phyloP scores from a whole-genome alignment of 2,113 vertebrate genomes.

The Tachuris rubrigastra region DNA sequence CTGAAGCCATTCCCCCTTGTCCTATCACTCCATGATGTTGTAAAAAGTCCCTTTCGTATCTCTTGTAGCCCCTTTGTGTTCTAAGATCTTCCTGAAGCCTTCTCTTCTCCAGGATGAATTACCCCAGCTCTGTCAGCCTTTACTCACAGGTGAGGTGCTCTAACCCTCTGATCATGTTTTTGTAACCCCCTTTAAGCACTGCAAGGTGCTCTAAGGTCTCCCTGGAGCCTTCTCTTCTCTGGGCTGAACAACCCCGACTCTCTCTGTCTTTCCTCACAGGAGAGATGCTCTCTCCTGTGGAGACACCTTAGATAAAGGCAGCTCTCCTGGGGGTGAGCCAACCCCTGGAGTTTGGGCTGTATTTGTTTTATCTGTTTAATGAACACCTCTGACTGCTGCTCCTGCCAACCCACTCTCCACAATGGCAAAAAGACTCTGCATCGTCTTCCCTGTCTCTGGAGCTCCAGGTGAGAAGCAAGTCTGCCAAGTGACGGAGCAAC shows the following conservation, averaged over 20 bases:
- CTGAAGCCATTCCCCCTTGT: not conserved
- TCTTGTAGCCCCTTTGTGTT: not conserved
- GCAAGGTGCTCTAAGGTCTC: not conserved
- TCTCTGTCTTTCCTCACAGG: not conserved
- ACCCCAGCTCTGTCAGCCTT: not conserved
- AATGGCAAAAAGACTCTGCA: not conserved
- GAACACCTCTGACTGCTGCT: not conserved
- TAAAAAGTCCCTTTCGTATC: not conserved
- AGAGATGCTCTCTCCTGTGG: not conserved
- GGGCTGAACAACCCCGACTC: not conserved
- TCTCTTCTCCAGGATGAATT: not conserved
- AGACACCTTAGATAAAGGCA: not conserved
- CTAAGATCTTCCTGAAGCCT: not conserved
- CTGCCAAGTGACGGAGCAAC: not conserved
- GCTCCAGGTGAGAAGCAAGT: not conserved
- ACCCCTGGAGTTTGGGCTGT: not conserved
- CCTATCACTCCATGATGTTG: not conserved
- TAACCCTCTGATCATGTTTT: not conserved
- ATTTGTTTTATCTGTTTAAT: not conserved
- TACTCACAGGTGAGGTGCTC: not conserved
- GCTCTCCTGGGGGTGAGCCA: not conserved
- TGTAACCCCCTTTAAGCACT: not conserved
- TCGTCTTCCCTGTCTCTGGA: accelerated
- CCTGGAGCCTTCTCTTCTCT: not conserved
- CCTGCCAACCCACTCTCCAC: not conserved